Evolutionary conservation across 1,140 invertebrate genomes (phyloP), one percentile per base, ranked within the genome.

Genomic region (Xylocopa sonorina): DNA sequence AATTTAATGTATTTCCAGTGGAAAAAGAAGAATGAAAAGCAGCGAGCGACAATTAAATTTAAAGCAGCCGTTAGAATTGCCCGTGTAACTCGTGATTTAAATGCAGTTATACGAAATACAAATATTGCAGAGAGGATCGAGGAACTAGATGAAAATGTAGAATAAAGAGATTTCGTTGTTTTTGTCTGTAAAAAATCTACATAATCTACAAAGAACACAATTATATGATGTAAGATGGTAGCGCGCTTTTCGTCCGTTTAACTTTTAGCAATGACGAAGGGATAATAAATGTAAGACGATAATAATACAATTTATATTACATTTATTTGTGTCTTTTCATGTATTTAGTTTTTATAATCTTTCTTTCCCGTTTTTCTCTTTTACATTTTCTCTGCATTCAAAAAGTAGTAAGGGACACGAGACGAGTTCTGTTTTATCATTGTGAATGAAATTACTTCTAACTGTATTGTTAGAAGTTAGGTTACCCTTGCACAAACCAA

Each of bases 1-100:
- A 10, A 50, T 60, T 48, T 57, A 67, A 60, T 18, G 3, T 10
- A 32, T n/a, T 94, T 93, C 76, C 87, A 95, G 94, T 96, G 95
- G 95, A 96, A 96, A 87, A 95, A 94, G 77, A 96, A 96, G 88
- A 92, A 95, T 85, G 95, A 95, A 66, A 95, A 95, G 88, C 94
- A 94, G 88, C 93, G 93, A 80, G 95, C 94, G 0, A 92, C 94
- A 32, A 95, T 95, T 51, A 94, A 95, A 82, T 96, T 96, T 74
- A 95, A 95, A 90, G 95, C 95, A 34, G 95, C 95, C 1, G 94
- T 93, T 72, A 91, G 94, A 34, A 93, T 95, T 27, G 94, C 94
- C 18, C 80, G 90, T 24, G 89, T 93, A 48, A 90, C 92, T 9
- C 87, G 92, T 24, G 90, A 92, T 57, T 86, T 93, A 41, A 88